phyloP scores from a whole-genome alignment of 2,888 invertebrate genomes.

The Spicauda simplicius region DNA sequence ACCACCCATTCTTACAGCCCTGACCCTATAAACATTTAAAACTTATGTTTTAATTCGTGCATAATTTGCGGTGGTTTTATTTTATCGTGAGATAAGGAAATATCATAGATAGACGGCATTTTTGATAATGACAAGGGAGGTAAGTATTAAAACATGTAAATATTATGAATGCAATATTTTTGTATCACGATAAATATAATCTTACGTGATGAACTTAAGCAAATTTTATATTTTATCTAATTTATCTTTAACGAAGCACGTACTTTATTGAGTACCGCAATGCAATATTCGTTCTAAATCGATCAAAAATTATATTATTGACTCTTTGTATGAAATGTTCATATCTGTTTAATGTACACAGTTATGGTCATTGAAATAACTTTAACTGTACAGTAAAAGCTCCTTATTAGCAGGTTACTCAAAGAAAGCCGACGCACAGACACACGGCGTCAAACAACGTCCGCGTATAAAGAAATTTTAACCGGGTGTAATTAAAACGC shows the following conservation, averaged over 20 bases:
- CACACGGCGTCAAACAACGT: too few relatives aligned
- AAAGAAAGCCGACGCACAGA: too few relatives aligned
- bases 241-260: not conserved
- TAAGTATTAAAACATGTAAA: constrained; percentile 55
- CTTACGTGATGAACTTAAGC: not conserved
- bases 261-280: constrained; percentile 26
- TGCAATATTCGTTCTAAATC: constrained; percentile 1
- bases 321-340: not conserved
- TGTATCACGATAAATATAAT: constrained; percentile 43
- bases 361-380: not conserved
- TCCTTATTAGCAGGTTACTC: too few relatives aligned
- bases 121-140: constrained; percentile 41
- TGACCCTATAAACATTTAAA: constrained; percentile 75
- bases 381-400: too few relatives aligned
- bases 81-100: constrained; percentile 43
- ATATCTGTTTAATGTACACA: not conserved
- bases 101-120: constrained; percentile 36
- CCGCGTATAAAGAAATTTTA: too few relatives aligned
- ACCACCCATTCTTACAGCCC: constrained; percentile 65
- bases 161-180: constrained; percentile 61
- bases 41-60: constrained; percentile 24
- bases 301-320: not conserved
- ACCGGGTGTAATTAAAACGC: too few relatives aligned
- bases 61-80: constrained; percentile 32
- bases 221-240: not conserved